phyloP scores from a whole-genome alignment of 2,888 invertebrate genomes.

The Nomada goodeniana region DNA sequence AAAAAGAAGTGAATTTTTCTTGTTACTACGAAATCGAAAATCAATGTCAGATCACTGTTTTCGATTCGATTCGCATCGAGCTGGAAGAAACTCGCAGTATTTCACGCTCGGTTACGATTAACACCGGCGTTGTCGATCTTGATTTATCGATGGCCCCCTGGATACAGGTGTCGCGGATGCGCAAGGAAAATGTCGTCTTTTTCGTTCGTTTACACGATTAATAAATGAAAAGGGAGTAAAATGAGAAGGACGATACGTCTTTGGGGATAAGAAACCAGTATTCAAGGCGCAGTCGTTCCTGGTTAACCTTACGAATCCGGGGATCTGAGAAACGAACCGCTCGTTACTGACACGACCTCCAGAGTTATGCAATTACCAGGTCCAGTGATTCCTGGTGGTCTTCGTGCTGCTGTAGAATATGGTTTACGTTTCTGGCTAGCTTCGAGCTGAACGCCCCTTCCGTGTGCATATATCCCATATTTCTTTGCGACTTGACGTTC shows the following conservation, averaged over 20 bases:
- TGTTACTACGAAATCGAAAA: too few relatives aligned
- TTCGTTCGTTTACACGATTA: not conserved
- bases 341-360: constrained; percentile 66
- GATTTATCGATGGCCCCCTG: constrained; percentile 14
- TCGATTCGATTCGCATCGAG: not conserved
- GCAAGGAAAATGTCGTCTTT: constrained; percentile 7
- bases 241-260: not conserved
- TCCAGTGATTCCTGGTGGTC: constrained; percentile 58
- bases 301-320: constrained; percentile 44
- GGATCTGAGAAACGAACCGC: constrained; percentile 55
- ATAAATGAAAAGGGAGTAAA: not conserved
- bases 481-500: constrained; percentile 38
- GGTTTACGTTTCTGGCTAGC: constrained; percentile 23
- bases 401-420: constrained; percentile 32
- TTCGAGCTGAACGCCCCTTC: constrained; percentile 48
- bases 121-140: constrained; percentile 17
- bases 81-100: constrained; percentile 13
- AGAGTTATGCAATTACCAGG: constrained; percentile 67
- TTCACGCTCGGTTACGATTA: constrained; percentile 23
- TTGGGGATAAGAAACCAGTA: constrained; percentile 36
- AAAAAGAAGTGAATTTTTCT: too few relatives aligned
- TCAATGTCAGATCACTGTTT: too few relatives aligned
- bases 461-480: constrained; percentile 62
- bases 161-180: not conserved
- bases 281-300: constrained; percentile 4